These are phyloP conservation scores for Apodemus agrarius DNA, from an alignment of 2,797 vertebrate species.

Conservation along the genomic window DNA sequence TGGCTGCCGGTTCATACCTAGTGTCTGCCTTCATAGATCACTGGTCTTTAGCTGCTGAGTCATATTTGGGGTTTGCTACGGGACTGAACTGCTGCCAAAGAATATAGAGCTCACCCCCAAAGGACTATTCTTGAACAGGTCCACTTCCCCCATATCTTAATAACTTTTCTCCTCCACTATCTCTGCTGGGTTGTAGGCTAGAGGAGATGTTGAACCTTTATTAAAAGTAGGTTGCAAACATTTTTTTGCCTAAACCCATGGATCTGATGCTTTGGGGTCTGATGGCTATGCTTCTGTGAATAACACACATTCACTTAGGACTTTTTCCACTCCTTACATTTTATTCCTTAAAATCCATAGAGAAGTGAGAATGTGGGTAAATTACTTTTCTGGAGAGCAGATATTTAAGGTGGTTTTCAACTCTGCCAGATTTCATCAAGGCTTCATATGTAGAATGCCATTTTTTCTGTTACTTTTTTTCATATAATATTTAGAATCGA, in stretches of 20 bases:
- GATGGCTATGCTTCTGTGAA: background rate
- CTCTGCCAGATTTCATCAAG: background rate
- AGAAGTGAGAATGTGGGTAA: conserved; percentile 14
- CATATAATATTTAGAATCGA: background rate
- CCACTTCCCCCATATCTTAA: background rate
- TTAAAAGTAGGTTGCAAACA: background rate
- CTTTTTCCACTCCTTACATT: background rate
- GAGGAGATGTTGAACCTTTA: background rate
- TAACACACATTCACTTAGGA: background rate
- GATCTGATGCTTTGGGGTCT: background rate
- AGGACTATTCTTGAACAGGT: background rate
- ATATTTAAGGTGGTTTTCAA: background rate
- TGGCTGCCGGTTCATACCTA: background rate
- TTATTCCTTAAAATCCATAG: background rate
- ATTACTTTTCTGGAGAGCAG: background rate
- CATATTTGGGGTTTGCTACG: background rate
- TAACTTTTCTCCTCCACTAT: background rate
- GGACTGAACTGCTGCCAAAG: background rate
- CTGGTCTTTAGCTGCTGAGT: background rate
- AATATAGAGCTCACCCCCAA: background rate
- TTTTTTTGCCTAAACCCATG: background rate
- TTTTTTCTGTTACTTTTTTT: background rate
- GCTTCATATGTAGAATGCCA: background rate
- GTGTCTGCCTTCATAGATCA: background rate
- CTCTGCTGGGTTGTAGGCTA: background rate